Percentiles rank a stretch among this genome's conserved stretches.
Evolutionary conservation across 1,140 invertebrate species (phyloP).

Genomic region (Drosophila jambulina): DNA sequence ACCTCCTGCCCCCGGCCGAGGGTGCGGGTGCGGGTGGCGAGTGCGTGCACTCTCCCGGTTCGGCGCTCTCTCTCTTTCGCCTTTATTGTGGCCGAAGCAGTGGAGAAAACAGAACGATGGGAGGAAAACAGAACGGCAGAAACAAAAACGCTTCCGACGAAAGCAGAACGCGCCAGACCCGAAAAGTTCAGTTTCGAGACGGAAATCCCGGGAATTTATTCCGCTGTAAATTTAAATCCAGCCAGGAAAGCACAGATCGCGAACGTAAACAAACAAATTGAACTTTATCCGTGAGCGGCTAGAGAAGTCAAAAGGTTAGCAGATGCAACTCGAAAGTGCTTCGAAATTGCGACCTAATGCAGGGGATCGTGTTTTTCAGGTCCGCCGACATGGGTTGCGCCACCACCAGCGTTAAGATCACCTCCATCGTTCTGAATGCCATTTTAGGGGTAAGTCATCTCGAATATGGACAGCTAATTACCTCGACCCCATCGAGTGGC

Average conservation of each 20-base stretch:
- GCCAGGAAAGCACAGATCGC: conserved; percentile 31
- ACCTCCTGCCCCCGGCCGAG: not conserved
- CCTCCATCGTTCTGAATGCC: conserved; percentile 67
- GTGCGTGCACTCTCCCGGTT: conserved; percentile 37
- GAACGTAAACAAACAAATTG: conserved; percentile 33
- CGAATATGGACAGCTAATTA: conserved; percentile 37
- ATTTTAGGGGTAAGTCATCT: conserved; percentile 79
- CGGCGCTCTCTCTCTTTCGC: conserved; percentile 10
- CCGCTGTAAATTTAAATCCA: conserved; percentile 40
- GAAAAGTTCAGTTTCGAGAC: conserved; percentile 36
- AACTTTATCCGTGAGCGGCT: conserved; percentile 7
- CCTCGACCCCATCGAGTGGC: conserved; percentile 1
- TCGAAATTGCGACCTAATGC: conserved; percentile 15
- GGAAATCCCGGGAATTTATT: conserved; percentile 43
- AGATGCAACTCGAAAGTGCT: conserved; percentile 26
- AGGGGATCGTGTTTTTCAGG: conserved; percentile 30
- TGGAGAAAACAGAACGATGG: conserved; percentile 11
- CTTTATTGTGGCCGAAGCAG: conserved; percentile 11
- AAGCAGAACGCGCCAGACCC: conserved; percentile 68
- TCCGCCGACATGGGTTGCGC: conserved; percentile 73
- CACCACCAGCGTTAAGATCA: conserved; percentile 74
- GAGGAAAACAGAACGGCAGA: conserved; percentile 49
- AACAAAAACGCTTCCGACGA: conserved; percentile 61
- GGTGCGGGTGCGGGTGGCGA: conserved; percentile 26
- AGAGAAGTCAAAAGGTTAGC: conserved; percentile 73